Evolutionary conservation across 2,113 vertebrate species (phyloP), one percentile per base, ranked within the genome.

Genomic region (Chlorodrepanis virens): DNA sequence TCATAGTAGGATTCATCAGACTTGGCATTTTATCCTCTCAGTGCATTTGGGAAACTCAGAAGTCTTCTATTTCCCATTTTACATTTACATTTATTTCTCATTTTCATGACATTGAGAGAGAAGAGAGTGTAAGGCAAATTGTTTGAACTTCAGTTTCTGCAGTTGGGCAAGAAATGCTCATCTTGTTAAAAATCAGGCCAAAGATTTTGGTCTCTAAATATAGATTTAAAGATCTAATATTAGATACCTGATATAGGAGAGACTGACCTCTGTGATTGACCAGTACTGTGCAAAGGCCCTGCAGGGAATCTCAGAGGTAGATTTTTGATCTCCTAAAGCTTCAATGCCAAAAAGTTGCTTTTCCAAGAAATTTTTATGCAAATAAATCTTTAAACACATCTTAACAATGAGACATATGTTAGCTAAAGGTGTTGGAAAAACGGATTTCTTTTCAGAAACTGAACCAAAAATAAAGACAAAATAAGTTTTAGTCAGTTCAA

Each of bases 1-100:
- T 87, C 90, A 68, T 50, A 85, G 95, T 28, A 79, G 65, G 57
- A 95, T 89, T 94, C 90, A 94, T 96, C 87, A 94, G 65, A 89
- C 64, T 89, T 93, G 93, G 93, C 89, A 71, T 49, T 95, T 94
- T 93, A 91, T 94, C 86, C 86, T 95, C 83, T 49, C 27, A 39
- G 64, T 74, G 60, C 75, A 71, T 92, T 94, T 92, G 47, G 61
- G 87, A 75, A 78, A 27, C 80, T 94, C 80, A 87, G 81, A 95
- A 95, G 33, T 80, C 71, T 83, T 86, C 40, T 77, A 6, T 90
- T 76, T 93, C 63, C 60, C 90, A 77, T 92, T 83, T 88, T 56
- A n/a, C 57, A 83, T 90, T 93, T 95, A 72, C 75, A 87, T 97
- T 84, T 82, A 75, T 78, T 94, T 87, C 65, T 91, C 60, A 44